These are phyloP conservation scores for Myotis daubentonii DNA, from an alignment of 2,797 vertebrate genomes.

Conservation along the genomic window DNA sequence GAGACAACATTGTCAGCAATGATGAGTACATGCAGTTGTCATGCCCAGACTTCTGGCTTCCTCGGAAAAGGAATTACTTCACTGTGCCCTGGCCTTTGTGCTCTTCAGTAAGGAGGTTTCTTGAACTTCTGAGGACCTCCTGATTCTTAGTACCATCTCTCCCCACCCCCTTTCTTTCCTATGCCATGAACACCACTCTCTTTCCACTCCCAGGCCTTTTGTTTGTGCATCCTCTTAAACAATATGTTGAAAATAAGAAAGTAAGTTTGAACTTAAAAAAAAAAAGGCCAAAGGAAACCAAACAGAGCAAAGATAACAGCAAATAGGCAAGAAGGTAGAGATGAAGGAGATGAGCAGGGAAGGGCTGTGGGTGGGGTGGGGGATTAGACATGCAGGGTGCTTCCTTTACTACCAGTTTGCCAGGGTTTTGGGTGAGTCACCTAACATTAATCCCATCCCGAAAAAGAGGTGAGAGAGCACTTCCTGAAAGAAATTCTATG, in stretches of 20 bases:
- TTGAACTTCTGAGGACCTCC: not conserved
- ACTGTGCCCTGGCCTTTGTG: not conserved
- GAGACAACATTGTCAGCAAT: not conserved
- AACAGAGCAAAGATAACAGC: not conserved
- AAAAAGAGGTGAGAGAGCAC: not conserved
- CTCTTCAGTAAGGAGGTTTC: not conserved
- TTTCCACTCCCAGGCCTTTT: not conserved
- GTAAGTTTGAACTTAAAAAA: not conserved
- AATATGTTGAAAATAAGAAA: not conserved
- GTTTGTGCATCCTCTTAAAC: not conserved
- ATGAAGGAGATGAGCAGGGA: not conserved
- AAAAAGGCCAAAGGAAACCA: not conserved
- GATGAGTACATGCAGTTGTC: not conserved
- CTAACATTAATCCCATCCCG: not conserved
- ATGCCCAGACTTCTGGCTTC: not conserved
- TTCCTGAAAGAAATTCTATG: conserved; percentile 43
- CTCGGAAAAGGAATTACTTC: not conserved
- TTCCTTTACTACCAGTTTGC: not conserved
- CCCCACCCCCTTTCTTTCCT: not conserved
- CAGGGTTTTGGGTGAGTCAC: not conserved
- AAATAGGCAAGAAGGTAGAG: not conserved
- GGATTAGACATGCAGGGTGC: not conserved
- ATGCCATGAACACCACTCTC: not conserved
- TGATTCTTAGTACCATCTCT: not conserved
- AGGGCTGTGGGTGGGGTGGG: no score